Conservation (phyloP, 2,113 vertebrate species). For the Otolemur garnettii region DNA sequence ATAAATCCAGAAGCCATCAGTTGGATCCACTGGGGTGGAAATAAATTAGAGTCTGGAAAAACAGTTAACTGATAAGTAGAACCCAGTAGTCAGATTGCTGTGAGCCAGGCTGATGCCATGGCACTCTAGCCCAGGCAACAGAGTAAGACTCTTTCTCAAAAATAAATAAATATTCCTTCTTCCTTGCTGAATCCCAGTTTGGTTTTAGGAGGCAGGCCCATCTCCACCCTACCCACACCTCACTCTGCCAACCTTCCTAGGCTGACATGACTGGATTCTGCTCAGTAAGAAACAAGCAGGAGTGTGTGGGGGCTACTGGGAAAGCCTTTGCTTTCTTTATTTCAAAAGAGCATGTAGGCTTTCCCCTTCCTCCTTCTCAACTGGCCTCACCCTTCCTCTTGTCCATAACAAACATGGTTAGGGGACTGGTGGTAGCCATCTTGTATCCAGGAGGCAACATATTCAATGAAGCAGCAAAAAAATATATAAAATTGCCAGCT, state of each 20-base stretch:
- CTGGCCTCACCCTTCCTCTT: background rate
- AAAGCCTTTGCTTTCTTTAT: background rate
- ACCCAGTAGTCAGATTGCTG: too few relatives aligned
- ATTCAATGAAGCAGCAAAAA: background rate
- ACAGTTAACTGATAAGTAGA: too few relatives aligned
- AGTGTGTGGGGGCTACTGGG: background rate
- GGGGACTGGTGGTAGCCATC: background rate
- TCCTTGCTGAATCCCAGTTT: background rate
- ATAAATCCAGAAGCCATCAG: too few relatives aligned
- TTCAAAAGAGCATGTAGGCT: background rate
- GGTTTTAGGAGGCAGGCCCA: too few relatives aligned
- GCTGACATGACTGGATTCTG: background rate
- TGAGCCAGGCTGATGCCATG: too few relatives aligned
- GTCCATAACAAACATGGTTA: background rate
- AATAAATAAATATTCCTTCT: background rate
- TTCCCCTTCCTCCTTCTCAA: background rate
- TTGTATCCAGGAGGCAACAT: background rate
- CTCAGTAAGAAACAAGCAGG: background rate
- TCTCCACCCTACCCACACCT: fast-evolving
- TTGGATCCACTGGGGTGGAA: too few relatives aligned
- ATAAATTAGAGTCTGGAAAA: too few relatives aligned
- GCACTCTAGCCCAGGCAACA: too few relatives aligned
- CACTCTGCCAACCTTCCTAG: background rate
- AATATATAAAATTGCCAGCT: background rate
- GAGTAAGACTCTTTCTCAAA: too few relatives aligned